These are phyloP conservation scores for Papilio demoleus DNA, from an alignment of 2,888 invertebrate species.

Conservation along the genomic window DNA sequence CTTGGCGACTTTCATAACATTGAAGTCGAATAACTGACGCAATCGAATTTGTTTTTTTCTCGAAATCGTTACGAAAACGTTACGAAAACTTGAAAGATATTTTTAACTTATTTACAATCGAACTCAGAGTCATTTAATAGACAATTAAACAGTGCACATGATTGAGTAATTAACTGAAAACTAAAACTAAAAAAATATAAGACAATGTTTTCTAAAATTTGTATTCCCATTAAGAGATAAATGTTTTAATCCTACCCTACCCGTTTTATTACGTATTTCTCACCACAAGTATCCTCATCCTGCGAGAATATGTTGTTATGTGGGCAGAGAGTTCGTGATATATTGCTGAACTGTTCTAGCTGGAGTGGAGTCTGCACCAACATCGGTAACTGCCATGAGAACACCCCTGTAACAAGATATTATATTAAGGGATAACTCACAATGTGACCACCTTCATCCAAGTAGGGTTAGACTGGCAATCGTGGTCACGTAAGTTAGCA, in stretches of 20 bases:
- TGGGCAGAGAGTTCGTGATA: slow-evolving; percentile 86
- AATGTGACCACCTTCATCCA: no score
- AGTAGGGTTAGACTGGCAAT: no score
- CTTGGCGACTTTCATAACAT: background rate
- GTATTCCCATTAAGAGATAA: no score
- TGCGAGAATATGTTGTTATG: slow-evolving; percentile 78
- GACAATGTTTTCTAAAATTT: no score
- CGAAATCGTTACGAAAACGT: background rate
- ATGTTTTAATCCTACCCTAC: background rate
- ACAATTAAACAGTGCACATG: background rate
- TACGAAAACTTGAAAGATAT: background rate
- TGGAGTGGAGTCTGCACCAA: slow-evolving; percentile 82
- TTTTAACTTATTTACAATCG: background rate
- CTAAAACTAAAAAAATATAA: no score
- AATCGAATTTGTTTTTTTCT: background rate
- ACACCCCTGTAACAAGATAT: slow-evolving; percentile 77
- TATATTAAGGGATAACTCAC: no score
- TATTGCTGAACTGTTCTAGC: slow-evolving; percentile 77
- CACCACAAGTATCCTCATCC: slow-evolving; percentile 71
- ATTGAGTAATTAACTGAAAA: no score
- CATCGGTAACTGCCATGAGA: slow-evolving; percentile 92
- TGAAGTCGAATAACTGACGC: background rate
- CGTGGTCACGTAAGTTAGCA: no score
- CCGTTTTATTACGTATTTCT: slow-evolving; percentile 44
- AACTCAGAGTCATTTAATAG: no score